A percentile compares a stretch with the other conserved stretches of the same genome.
Conservation (phyloP, 2,888 invertebrate species). For the Argyresthia albistria region DNA sequence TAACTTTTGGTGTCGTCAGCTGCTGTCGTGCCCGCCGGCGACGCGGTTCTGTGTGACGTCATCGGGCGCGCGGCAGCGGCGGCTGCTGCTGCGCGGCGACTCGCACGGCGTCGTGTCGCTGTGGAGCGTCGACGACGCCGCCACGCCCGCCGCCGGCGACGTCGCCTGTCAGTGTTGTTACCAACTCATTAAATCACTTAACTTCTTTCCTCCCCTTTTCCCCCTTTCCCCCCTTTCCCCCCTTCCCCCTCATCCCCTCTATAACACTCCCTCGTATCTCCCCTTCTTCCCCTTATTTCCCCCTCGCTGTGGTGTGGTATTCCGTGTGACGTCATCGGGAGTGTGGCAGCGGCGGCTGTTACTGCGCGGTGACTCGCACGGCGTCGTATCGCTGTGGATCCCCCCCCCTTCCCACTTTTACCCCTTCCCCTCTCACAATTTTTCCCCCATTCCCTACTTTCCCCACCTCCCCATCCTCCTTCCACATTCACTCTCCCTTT, state of each 20-base stretch:
- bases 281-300: too few relatives aligned
- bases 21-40: slow-evolving; percentile 91
- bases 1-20: too few relatives aligned
- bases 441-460: too few relatives aligned
- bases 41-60: slow-evolving; percentile 82
- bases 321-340: slow-evolving; percentile 66
- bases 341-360: slow-evolving; percentile 73
- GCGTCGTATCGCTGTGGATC: slow-evolving; percentile 92
- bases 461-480: too few relatives aligned
- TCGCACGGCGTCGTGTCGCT: slow-evolving; percentile 91
- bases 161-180: slow-evolving; percentile 70
- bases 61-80: slow-evolving; percentile 44
- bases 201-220: too few relatives aligned
- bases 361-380: slow-evolving; percentile 93
- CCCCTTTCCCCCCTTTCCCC: too few relatives aligned
- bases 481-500: too few relatives aligned
- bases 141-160: slow-evolving; percentile 59
- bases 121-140: slow-evolving; percentile 92
- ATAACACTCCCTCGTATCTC: too few relatives aligned
- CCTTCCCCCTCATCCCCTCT: too few relatives aligned
- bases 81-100: slow-evolving; percentile 87
- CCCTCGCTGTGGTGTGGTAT: slow-evolving; percentile 27
- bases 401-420: too few relatives aligned
- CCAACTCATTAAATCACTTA: too few relatives aligned
- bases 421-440: too few relatives aligned